These are phyloP conservation scores for Phataginus tricuspis DNA, from an alignment of 2,797 vertebrate genomes.

Conservation along the genomic window DNA sequence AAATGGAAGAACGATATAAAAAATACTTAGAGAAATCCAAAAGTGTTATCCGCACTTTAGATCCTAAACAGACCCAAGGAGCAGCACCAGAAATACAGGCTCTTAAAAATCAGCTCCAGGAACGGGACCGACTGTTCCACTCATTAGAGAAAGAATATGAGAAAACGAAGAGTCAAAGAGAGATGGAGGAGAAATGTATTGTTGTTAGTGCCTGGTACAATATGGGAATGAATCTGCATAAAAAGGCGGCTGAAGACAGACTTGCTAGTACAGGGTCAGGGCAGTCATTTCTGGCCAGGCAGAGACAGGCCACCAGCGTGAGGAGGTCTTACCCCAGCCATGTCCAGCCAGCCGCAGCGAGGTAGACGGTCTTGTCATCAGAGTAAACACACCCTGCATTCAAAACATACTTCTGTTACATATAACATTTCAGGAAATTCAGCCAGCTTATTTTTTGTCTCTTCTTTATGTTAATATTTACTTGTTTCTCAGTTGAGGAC, in stretches of 20 bases:
- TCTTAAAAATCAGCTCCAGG: conserved; percentile 98
- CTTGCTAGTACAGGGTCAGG: conserved; percentile 96
- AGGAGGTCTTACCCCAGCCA: conserved; percentile 95
- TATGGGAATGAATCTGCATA: conserved; percentile 98
- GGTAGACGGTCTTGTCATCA: conserved; percentile 90
- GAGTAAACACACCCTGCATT: conserved; percentile 77
- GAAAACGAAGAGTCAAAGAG: conserved; percentile 97
- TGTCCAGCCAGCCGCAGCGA: conserved; percentile 95
- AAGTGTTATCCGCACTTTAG: conserved; percentile 98
- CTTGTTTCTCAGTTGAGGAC: conserved; percentile 79
- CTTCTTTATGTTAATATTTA: conserved; percentile 70
- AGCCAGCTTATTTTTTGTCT: conserved; percentile 85
- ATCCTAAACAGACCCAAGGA: conserved; percentile 99
- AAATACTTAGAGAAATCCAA: conserved; percentile 99
- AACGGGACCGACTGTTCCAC: conserved; percentile 95
- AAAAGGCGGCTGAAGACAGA: conserved; percentile 98
- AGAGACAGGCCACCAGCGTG: conserved; percentile 96
- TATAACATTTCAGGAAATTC: conserved; percentile 86
- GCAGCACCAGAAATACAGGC: conserved; percentile 98
- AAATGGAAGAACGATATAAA: conserved; percentile 99
- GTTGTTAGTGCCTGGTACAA: conserved; percentile 99
- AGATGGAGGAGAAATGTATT: conserved; percentile 97
- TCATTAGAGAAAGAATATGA: conserved; percentile 98
- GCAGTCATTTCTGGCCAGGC: conserved; percentile 97
- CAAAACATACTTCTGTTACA: conserved; percentile 84